Conservation (phyloP, 2,113 vertebrate genomes). For the Micronycteris hirsuta region DNA sequence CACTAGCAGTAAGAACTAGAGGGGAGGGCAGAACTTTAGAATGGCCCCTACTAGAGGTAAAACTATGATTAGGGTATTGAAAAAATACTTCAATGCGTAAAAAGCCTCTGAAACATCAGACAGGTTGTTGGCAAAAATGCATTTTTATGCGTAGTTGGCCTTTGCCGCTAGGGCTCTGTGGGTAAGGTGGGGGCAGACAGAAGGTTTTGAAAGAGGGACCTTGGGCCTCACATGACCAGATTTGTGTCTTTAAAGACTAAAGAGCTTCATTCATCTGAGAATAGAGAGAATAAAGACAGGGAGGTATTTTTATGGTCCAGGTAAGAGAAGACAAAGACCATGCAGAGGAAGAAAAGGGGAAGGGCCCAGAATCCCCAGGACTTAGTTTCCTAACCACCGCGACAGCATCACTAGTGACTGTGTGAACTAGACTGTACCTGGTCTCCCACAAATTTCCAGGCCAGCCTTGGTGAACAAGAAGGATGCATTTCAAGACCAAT, state of each 20-base stretch:
- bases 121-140: background rate
- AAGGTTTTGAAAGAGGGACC: background rate
- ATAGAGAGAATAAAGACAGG: background rate
- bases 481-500: background rate
- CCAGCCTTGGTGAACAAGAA: background rate
- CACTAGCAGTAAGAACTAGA: background rate
- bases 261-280: background rate
- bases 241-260: background rate
- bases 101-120: background rate
- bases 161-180: background rate
- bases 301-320: background rate
- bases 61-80: background rate
- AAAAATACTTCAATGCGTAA: background rate
- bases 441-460: background rate
- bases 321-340: background rate
- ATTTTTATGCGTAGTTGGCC: background rate
- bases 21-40: background rate
- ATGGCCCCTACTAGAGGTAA: background rate
- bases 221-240: background rate
- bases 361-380: background rate
- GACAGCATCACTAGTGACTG: background rate
- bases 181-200: background rate
- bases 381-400: background rate
- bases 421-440: background rate
- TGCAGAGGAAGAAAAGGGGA: background rate